Base-by-base conservation (phyloP, 2,113 vertebrate genomes). In the Rostratula benghalensis region DNA sequence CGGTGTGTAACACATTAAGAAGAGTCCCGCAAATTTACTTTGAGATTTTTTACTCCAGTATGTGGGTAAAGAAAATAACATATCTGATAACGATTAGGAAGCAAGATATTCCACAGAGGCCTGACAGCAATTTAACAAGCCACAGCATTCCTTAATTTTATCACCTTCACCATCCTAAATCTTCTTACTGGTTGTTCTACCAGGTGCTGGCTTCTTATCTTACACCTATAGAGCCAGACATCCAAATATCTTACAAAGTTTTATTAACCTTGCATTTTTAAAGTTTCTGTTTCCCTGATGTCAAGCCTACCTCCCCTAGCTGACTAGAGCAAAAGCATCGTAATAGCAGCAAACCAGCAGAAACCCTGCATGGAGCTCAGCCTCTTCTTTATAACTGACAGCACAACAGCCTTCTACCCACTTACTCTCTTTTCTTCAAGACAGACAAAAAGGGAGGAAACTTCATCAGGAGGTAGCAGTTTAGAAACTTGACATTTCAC, bases 401-500 rank as follows among this genome's bases (percentile, higher is more conserved):
- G 69, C 45, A 78, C 68, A 96, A 81, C 76, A 93, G 77, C 57
- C 35, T 70, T 77, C 79, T 91, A 93, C 79, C 75, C 24, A 86
- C 63, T 90, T 48, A 56, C 3, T 50, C 76, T 89, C 59, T 88
- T 83, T 91, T 93, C 87, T 93, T 88, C 76, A 39, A 95, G 90
- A 70, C 90, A 96, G 92, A 88, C 78, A 86, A 95, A 91, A 95
- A 92, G 35, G 31, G 59, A 93, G 30, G 68, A 90, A 96, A 70
- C 67, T 86, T 96, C 92, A 68, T 43, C 0, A 0, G 60, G 64
- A 94, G 68, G 75, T 48, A 83, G 75, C 90, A 93, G 87, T 95
- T 97, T 94, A 96, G 79, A 90, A 83, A 90, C 39, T 27, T 96
- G 90, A 93, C 93, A 92, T 81, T 73, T 91, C 87, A 22, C 74